Evolutionary conservation across 2,797 vertebrate genomes (phyloP).

Genomic region (Morelia viridis): DNA sequence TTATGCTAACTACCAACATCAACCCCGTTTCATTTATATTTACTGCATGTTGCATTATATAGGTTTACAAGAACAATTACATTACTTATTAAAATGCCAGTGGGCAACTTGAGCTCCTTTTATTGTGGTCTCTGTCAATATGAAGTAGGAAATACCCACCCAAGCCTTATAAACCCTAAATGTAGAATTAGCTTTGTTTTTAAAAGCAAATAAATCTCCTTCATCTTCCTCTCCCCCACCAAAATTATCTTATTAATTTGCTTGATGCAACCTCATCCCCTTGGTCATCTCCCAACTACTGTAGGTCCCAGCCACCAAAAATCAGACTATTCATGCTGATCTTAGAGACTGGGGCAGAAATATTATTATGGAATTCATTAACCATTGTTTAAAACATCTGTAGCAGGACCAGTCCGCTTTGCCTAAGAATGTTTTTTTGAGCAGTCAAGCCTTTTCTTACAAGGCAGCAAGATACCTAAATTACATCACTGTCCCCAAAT

Average conservation of each 20-base stretch:
- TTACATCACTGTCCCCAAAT: too few species aligned
- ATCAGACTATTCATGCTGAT: background rate
- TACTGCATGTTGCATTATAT: constrained; percentile 58
- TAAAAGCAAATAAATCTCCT: background rate
- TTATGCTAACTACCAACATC: background rate
- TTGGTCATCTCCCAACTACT: background rate
- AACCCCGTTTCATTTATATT: constrained; percentile 50
- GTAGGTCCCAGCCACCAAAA: background rate
- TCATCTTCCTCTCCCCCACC: background rate
- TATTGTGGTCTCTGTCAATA: background rate
- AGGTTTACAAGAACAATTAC: constrained; percentile 34
- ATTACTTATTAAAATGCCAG: background rate
- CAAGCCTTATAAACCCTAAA: background rate
- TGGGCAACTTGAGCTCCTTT: background rate
- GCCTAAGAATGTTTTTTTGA: too few species aligned
- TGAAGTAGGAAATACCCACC: background rate
- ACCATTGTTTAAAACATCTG: background rate
- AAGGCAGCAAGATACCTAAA: too few species aligned
- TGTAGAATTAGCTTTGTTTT: background rate
- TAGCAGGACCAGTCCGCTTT: too few species aligned
- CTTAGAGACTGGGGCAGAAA: background rate
- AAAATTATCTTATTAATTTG: background rate
- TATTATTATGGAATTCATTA: background rate
- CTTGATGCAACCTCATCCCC: background rate
- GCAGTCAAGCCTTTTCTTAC: too few species aligned